Base-by-base conservation (phyloP, 1,140 invertebrate species). In the Nixonia krombeini region DNA sequence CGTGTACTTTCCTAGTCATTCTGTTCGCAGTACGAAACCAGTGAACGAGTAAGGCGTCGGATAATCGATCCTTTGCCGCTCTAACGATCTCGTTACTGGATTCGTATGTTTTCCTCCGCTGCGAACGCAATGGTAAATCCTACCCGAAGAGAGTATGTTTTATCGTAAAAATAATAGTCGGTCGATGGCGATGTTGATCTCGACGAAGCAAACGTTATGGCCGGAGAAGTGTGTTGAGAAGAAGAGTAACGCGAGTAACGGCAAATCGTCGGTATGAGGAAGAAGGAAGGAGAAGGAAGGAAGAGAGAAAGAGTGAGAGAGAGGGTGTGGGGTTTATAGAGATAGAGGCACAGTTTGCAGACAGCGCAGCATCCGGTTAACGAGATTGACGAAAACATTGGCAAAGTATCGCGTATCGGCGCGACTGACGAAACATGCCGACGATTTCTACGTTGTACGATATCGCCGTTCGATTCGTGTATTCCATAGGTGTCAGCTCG, bases 401-500 rank as follows among this genome's bases (percentile, higher is more conserved):
- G n/a, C n/a, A n/a, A n/a, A n/a, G n/a, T n/a, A n/a, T n/a, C n/a
- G n/a, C n/a, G n/a, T n/a, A n/a, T n/a, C n/a, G n/a, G n/a, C n/a
- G n/a, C n/a, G n/a, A n/a, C n/a, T n/a, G 16, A 29, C 9, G 13
- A 26, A 46, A 46, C 9, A 31, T 44, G 16, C 37, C 50, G 56
- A 61, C 56, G 55, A 67, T 67, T 61, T 55, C 28, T 56, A 1
- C 35, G 29, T 49, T 53, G 42, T 38, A 61, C 49, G 42, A 66
- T 55, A 46, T 63, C 42, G 53, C 41, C 57, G 50, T 58, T 51
- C 58, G 69, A 67, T 57, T 63, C 35, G 51, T 70, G 42, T 63
- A 67, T 69, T 66, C 57, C 62, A 59, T 66, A 84, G 83, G 75
- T 78, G 47, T 72, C 74, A 53, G 76, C 72, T 55, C 75, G 80